Evolutionary conservation across 2,888 invertebrate genomes (phyloP).

Genomic region (Microdon myrmicae): DNA sequence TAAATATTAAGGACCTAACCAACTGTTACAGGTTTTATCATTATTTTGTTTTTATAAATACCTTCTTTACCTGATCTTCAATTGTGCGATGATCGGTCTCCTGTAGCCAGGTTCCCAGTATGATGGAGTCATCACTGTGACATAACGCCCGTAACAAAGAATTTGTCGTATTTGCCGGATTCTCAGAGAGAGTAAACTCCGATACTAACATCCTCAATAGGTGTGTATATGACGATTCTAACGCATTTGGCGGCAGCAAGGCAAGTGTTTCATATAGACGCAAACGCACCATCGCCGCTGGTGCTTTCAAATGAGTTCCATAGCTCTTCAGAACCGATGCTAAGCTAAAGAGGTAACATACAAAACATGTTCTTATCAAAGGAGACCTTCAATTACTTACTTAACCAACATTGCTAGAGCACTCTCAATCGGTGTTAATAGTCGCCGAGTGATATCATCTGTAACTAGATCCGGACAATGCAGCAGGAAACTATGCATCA

Average conservation of each 20-base stretch:
- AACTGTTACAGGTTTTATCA: background rate
- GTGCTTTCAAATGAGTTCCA: slow-evolving; percentile 92
- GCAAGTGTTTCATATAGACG: slow-evolving; percentile 90
- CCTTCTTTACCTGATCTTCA: slow-evolving; percentile 87
- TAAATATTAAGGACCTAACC: too few relatives aligned
- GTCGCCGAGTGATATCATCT: slow-evolving; percentile 89
- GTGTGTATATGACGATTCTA: slow-evolving; percentile 88
- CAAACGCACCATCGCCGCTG: slow-evolving; percentile 91
- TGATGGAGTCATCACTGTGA: slow-evolving; percentile 88
- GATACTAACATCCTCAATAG: slow-evolving; percentile 90
- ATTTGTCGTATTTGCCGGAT: slow-evolving; percentile 89
- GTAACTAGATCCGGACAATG: slow-evolving; percentile 91
- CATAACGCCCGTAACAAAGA: slow-evolving; percentile 85
- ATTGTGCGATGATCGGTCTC: slow-evolving; percentile 96
- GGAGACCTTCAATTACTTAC: slow-evolving; percentile 70
- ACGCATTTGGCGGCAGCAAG: slow-evolving; percentile 79
- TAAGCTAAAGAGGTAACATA: slow-evolving; percentile 72
- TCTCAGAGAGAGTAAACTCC: slow-evolving; percentile 94
- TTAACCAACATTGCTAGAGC: slow-evolving; percentile 94
- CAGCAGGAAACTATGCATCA: slow-evolving; percentile 91
- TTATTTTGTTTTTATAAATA: slow-evolving; percentile 1
- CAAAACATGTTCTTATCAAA: background rate
- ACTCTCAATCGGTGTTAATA: slow-evolving; percentile 92
- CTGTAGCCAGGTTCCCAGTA: slow-evolving; percentile 93
- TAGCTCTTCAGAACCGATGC: slow-evolving; percentile 86